phyloP scores from a whole-genome alignment of 2,797 vertebrate species.

The Alcedo quadribrachys region DNA sequence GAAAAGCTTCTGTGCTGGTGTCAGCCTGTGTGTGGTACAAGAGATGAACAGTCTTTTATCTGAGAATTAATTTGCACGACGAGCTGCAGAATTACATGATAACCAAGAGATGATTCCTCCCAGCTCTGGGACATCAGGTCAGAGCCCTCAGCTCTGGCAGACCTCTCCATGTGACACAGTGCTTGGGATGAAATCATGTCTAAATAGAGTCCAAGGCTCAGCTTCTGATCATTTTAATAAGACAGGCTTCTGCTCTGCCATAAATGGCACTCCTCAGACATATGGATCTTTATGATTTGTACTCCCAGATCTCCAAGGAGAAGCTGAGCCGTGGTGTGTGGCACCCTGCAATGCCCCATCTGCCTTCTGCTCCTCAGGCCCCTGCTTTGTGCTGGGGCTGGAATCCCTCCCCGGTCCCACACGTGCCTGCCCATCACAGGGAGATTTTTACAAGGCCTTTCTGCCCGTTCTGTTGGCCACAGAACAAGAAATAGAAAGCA shows the following conservation, averaged over 20 bases:
- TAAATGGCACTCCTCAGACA: background rate
- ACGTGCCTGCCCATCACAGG: rapidly evolving
- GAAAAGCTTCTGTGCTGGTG: background rate
- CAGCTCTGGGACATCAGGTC: background rate
- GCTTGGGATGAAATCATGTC: background rate
- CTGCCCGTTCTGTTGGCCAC: background rate
- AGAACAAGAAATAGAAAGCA: rapidly evolving
- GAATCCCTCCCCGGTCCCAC: background rate
- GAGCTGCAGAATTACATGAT: background rate
- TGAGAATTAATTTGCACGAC: background rate
- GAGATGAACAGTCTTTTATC: background rate
- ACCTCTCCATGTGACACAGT: background rate
- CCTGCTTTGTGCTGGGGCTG: background rate
- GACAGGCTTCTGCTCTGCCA: background rate
- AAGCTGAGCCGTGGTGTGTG: background rate
- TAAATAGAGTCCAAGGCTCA: background rate
- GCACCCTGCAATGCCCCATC: background rate
- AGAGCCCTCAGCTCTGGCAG: background rate
- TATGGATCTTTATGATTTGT: background rate
- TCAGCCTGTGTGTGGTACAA: background rate
- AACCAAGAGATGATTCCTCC: background rate
- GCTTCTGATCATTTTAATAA: background rate
- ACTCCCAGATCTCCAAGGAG: background rate
- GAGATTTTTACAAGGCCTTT: background rate
- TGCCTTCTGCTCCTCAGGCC: background rate